Conservation (phyloP, 2,113 vertebrate species). For the Esox niger region DNA sequence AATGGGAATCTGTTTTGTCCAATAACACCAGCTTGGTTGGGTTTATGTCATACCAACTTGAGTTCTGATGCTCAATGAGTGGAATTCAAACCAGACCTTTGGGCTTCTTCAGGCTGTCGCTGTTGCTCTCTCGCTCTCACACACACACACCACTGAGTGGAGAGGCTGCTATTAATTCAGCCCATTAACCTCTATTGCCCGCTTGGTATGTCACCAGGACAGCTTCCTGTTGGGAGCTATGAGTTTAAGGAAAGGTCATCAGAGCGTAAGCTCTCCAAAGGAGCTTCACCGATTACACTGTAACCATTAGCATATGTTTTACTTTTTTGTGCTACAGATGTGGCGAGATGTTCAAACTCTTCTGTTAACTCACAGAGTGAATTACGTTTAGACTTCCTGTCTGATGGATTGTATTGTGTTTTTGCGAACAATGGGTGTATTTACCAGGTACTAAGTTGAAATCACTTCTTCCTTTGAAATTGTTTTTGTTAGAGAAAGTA, state of each 20-base stretch:
- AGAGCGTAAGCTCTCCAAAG: background rate
- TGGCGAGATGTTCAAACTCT: background rate
- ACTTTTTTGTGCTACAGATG: background rate
- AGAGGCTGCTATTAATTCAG: conserved; percentile 26
- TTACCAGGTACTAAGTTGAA: background rate
- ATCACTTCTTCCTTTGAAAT: background rate
- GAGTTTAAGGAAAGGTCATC: background rate
- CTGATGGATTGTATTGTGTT: background rate
- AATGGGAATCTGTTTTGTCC: conserved; percentile 20
- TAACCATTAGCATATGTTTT: background rate
- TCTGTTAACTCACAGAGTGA: background rate
- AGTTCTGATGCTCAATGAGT: conserved; percentile 2
- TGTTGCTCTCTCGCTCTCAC: conserved; percentile 1
- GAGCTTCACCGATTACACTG: background rate
- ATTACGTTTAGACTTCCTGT: background rate
- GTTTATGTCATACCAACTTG: conserved; percentile 30
- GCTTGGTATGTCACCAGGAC: conserved; percentile 13
- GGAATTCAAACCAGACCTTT: conserved; percentile 15
- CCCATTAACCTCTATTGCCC: conserved; percentile 14
- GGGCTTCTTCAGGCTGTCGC: background rate
- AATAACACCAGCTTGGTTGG: conserved; percentile 23
- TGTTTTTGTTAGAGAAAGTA: background rate
- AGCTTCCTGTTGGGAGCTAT: conserved; percentile 8
- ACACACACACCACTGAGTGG: background rate
- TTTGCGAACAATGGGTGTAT: background rate